These are phyloP conservation scores for Tridacna crocea DNA, from an alignment of 2,888 invertebrate species.

Conservation along the genomic window DNA sequence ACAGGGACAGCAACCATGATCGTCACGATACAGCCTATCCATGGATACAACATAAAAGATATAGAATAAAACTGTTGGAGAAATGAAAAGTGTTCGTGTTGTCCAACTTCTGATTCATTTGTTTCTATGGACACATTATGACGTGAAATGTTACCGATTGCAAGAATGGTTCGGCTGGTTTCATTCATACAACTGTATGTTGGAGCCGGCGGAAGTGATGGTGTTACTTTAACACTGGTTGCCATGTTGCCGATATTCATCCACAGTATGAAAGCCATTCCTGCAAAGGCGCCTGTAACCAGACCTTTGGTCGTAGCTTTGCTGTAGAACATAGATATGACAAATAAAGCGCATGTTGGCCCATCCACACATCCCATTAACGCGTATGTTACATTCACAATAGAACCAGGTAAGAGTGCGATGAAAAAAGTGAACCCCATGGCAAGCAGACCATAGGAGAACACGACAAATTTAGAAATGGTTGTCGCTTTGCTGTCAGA, in stretches of 20 bases:
- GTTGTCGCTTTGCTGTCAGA: not conserved
- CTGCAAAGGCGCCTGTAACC: not conserved
- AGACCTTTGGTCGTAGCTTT: constrained; percentile 7
- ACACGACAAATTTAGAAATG: constrained; percentile 1
- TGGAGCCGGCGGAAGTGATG: not conserved
- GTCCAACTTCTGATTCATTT: not conserved
- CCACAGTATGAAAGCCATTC: constrained; percentile 20
- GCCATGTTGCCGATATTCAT: not conserved
- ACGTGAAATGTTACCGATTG: not conserved
- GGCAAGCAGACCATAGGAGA: not conserved
- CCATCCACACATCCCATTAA: constrained; percentile 1
- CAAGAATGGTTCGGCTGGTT: not conserved
- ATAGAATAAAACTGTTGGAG: not conserved
- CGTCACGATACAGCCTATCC: not conserved
- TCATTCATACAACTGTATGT: not conserved
- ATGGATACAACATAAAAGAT: not conserved
- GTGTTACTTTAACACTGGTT: not conserved
- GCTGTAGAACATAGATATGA: constrained; percentile 8
- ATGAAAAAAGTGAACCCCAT: constrained; percentile 1
- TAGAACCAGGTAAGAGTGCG: not conserved
- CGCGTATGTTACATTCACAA: not conserved
- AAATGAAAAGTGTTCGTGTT: not conserved
- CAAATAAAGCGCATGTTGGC: constrained; percentile 1
- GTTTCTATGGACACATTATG: not conserved
- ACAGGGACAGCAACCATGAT: not conserved